Conservation (phyloP, 92 coral and sea anemone genomes). For the Hydrozoanthus gracilis region DNA sequence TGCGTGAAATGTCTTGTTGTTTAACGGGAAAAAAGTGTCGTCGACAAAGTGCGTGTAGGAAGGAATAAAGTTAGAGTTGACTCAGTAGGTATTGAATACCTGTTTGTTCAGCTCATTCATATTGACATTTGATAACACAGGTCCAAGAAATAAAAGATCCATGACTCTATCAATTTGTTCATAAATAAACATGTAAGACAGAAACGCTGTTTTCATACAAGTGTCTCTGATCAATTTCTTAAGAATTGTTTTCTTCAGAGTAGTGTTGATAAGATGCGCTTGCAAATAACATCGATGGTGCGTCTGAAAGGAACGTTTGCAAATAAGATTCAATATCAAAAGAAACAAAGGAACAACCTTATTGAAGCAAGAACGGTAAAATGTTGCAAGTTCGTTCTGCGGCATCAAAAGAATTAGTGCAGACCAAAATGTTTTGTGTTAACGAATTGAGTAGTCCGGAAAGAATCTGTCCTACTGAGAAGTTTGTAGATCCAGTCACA, state of each 20-base stretch:
- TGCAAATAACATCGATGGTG: constrained; percentile 16
- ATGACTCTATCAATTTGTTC: constrained; percentile 56
- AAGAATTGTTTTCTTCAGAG: constrained; percentile 38
- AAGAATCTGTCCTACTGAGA: too few relatives aligned
- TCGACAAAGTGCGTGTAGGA: constrained; percentile 34
- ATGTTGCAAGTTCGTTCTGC: too few relatives aligned
- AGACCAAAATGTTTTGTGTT: too few relatives aligned
- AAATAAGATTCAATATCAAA: too few relatives aligned
- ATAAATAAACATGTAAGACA: constrained; percentile 22
- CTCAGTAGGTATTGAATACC: constrained; percentile 34
- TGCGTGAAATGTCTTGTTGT: constrained; percentile 31
- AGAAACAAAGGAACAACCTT: too few relatives aligned
- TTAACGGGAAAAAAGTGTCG: constrained; percentile 38
- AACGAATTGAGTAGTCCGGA: too few relatives aligned
- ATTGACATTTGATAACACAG: constrained; percentile 53
- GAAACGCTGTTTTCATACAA: constrained; percentile 53
- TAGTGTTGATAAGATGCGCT: constrained; percentile 38
- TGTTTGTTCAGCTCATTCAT: constrained; percentile 53
- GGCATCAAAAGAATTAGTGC: too few relatives aligned
- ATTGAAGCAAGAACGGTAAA: too few relatives aligned
- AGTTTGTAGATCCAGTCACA: too few relatives aligned
- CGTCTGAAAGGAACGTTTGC: not conserved
- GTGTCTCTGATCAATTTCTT: constrained; percentile 55
- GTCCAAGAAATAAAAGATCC: constrained; percentile 33
- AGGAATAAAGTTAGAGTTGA: constrained; percentile 5